Conservation (phyloP, 2,888 invertebrate species). For the Mongoloraphidia duomilia region DNA sequence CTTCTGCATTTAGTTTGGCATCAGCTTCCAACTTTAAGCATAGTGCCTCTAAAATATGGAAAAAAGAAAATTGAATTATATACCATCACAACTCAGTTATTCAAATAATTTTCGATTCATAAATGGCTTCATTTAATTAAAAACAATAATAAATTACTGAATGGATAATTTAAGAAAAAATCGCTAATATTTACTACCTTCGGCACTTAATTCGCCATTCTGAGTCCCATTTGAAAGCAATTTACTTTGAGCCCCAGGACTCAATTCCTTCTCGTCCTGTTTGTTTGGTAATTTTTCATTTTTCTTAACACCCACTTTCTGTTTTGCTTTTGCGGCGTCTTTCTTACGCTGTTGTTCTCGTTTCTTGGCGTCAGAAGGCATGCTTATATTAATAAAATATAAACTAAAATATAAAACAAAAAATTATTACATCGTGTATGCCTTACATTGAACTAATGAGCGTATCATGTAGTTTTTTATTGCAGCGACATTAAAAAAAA, state of each 20-base stretch:
- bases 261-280: slow-evolving; percentile 40
- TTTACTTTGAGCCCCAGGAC: slow-evolving; percentile 25
- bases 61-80: slow-evolving; percentile 1
- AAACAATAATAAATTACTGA: background rate
- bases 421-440: too few species aligned
- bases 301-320: slow-evolving; percentile 28
- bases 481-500: too few species aligned
- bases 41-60: slow-evolving; percentile 47
- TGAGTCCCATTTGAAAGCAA: slow-evolving; percentile 23
- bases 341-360: slow-evolving; percentile 96
- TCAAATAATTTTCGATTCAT: too few species aligned
- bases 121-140: too few species aligned
- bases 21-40: slow-evolving; percentile 79
- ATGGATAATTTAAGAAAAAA: slow-evolving; percentile 2
- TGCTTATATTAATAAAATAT: slow-evolving; percentile 26
- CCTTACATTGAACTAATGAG: too few species aligned
- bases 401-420: too few species aligned
- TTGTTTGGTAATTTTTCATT: slow-evolving; percentile 30
- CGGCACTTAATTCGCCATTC: slow-evolving; percentile 53
- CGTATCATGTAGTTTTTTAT: too few species aligned
- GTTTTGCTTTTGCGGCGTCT: slow-evolving; percentile 71
- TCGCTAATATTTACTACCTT: slow-evolving; percentile 37
- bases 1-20: slow-evolving; percentile 85
- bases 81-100: slow-evolving; percentile 5
- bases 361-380: slow-evolving; percentile 99